Evolutionary conservation across 2,113 vertebrate genomes (phyloP).

Genomic region (Camelus bactrianus): DNA sequence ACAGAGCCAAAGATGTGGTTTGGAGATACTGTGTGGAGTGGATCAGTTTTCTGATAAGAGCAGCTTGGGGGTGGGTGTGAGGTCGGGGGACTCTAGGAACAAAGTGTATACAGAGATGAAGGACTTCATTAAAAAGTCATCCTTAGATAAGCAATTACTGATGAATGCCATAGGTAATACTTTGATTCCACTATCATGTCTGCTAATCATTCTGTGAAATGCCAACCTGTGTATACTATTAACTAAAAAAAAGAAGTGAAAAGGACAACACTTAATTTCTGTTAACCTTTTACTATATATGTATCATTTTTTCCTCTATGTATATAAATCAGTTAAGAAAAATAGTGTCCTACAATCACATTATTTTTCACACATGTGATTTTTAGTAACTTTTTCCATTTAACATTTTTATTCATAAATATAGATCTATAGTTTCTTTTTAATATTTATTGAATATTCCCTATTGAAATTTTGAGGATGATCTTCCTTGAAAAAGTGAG

Average conservation of each 20-base stretch:
- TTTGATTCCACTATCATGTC: not conserved
- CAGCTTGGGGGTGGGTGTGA: not conserved
- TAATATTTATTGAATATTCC: not conserved
- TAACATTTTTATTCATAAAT: conserved; percentile 34
- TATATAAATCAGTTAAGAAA: conserved; percentile 39
- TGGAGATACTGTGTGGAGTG: not conserved
- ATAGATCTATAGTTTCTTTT: not conserved
- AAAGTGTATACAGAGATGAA: not conserved
- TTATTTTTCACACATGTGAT: not conserved
- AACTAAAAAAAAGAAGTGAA: not conserved
- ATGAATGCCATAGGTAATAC: conserved; percentile 3
- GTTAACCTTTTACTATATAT: conserved; percentile 35
- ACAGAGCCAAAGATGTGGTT: not conserved
- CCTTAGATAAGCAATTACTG: not conserved
- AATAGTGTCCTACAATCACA: not conserved
- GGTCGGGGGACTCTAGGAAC: not conserved
- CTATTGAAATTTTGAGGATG: conserved; percentile 44
- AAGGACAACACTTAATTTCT: not conserved
- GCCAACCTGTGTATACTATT: not conserved
- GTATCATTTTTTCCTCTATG: not conserved
- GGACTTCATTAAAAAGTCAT: not conserved
- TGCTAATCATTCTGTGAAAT: conserved; percentile 2
- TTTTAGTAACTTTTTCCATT: conserved; percentile 46
- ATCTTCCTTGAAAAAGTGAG: conserved; percentile 23
- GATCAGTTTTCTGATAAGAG: not conserved